Base-by-base conservation (phyloP, 2,888 invertebrate species). In the Volucella inflata region DNA sequence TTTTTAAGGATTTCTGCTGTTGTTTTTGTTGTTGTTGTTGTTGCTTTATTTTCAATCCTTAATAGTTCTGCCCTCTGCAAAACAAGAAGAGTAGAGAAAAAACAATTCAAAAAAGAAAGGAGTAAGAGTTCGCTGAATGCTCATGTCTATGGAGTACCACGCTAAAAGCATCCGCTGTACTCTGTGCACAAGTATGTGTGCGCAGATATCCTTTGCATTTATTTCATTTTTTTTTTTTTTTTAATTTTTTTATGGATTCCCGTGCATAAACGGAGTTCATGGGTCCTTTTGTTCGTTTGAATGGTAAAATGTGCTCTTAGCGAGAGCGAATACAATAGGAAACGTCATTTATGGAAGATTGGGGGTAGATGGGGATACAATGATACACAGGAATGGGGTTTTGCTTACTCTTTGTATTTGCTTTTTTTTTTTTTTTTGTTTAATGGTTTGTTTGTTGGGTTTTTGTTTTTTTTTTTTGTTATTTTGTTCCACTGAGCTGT, bases 271-370 rank as follows among this genome's bases (percentile, higher is more conserved):
- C 76, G 85, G 85, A 81, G 85, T 85, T 85, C 85, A 85, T 68
- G 81, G 72, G 77, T 85, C 68, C 85, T 85, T 77, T 85, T 85
- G 85, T 85, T 85, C 72, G 72, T 81, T 76, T 53, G 48, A 44
- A 77, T 68, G 57, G 64, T 60, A 79, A 85, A 85, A 81, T 80
- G 76, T 81, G 72, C 80, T 85, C 85, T 81, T 85, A 81, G 71
- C 51, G 72, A 76, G 74, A 77, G 68, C 44, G 77, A 81, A 81
- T 68, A 85, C 85, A 85, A 85, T 85, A 46, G 76, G 60, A 85
- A 80, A 85, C 85, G 85, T 85, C 85, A 85, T 85, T 85, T 85
- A 30, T 30, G 57, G 72, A 62, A 81, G 81, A 85, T 85, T 85
- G 71, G 76, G 71, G 71, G 76, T 76, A 81, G 38, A 44, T 62